Evolutionary conservation across 2,888 invertebrate genomes (phyloP).

Genomic region (Mongoloraphidia duomilia): DNA sequence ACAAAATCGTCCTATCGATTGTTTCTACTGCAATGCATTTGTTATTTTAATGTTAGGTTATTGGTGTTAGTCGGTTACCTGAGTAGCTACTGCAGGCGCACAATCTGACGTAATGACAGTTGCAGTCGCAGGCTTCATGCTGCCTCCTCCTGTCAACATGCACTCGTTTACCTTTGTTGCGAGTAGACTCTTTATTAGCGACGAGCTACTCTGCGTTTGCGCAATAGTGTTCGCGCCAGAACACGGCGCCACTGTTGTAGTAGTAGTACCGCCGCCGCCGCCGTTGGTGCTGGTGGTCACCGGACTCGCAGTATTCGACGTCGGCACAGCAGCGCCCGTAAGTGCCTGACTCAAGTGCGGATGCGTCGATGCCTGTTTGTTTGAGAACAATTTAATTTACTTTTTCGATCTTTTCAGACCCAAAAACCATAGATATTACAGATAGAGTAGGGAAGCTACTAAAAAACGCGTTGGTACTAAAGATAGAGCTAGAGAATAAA

Average conservation of each 20-base stretch:
- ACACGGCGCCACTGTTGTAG: constrained; percentile 22
- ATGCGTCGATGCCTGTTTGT: constrained; percentile 40
- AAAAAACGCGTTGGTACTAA: too few relatives aligned
- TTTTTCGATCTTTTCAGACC: constrained; percentile 1
- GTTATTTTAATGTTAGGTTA: constrained; percentile 4
- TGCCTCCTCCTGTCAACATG: constrained; percentile 27
- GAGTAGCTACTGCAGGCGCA: constrained; percentile 32
- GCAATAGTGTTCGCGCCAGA: constrained; percentile 28
- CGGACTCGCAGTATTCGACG: constrained; percentile 18
- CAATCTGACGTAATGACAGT: constrained; percentile 29
- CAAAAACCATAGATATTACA: constrained; percentile 9
- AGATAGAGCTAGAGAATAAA: too few relatives aligned
- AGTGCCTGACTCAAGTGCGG: constrained; percentile 47
- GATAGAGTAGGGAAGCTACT: constrained; percentile 7
- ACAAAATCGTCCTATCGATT: too few relatives aligned
- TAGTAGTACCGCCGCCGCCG: constrained; percentile 12
- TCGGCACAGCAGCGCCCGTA: constrained; percentile 22
- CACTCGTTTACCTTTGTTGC: constrained; percentile 79
- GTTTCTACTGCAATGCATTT: too few relatives aligned
- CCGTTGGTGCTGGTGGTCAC: constrained; percentile 13
- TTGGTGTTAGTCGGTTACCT: constrained; percentile 29
- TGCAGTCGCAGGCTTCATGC: constrained; percentile 27
- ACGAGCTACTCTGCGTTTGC: constrained; percentile 44
- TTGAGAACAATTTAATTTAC: constrained; percentile 13
- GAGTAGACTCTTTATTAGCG: constrained; percentile 83